Evolutionary conservation across 2,888 invertebrate species (phyloP), one percentile per base, ranked within the genome.

Genomic region (Carcina quercana): DNA sequence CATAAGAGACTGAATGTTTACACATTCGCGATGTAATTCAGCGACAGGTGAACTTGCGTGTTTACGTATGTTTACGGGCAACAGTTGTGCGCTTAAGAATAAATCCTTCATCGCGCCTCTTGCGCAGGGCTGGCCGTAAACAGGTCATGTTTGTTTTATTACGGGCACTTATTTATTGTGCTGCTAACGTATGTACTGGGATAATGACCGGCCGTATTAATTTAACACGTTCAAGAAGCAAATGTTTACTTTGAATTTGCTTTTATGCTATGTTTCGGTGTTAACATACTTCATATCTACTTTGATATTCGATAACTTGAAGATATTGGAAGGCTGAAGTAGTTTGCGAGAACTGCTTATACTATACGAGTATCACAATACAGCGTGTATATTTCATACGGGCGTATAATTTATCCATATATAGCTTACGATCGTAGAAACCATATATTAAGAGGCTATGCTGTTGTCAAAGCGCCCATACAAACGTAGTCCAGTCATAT

Each of bases 101-200:
- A 74, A 70, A 72, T 71, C 68, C 50, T 39, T 74, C 67, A 46
- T 53, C 69, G 40, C 43, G 30, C 43, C 46, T 54, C 61, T 63
- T 40, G 30, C 48, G 50, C 42, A 47, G 39, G 44, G 44, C 41
- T 42, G 50, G 53, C 56, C 50, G 57, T 61, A 65, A 66, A 60
- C 56, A 53, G 50, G 47, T 45, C 45, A 41, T 67, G 69, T 75
- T 73, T 75, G 59, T 71, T 64, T 71, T 64, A 47, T 51, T 53
- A 50, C 49, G n/a, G 47, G 47, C 50, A 53, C 47, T 50, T 53
- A 53, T 58, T 60, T 53, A 49, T 43, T 41, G 43, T 53, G 51
- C 53, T 50, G 61, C 55, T 59, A 58, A 64, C 58, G 43, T 45
- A 42, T 30, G 32, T 27, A 30, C 13, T 30, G 25, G 25, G 38